Percentiles rank a stretch among this genome's conserved stretches.
Conservation (phyloP, 2,113 vertebrate species). For the Aramus guarauna region DNA sequence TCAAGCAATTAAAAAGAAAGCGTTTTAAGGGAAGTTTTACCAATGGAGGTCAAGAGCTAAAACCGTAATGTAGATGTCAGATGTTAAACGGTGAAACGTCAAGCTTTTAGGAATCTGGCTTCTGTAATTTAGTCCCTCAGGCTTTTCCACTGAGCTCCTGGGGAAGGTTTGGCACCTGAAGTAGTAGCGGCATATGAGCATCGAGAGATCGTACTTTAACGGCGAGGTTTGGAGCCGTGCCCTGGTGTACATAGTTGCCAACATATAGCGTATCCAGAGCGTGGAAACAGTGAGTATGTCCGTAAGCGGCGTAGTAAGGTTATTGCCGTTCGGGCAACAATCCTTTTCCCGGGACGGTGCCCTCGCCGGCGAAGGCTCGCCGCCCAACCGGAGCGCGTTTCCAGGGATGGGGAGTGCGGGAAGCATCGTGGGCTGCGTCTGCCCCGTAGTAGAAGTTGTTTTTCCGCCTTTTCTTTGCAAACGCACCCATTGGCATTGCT, state of each 20-base stretch:
- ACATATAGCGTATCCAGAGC: not conserved
- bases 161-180: conserved; percentile 43
- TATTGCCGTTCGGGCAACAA: rapidly evolving
- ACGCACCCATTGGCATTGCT: rapidly evolving
- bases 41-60: not conserved
- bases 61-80: conserved; percentile 5
- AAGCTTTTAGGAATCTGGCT: not conserved
- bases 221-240: not conserved
- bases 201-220: not conserved
- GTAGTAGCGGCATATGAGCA: not conserved
- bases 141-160: conserved; percentile 34
- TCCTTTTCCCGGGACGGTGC: not conserved
- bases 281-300: not conserved
- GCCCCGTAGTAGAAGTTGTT: too few species aligned
- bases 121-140: not conserved
- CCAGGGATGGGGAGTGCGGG: rapidly evolving
- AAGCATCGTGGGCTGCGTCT: not conserved
- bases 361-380: not conserved
- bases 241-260: not conserved
- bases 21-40: not conserved
- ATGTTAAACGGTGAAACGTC: not conserved
- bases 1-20: not conserved
- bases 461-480: not conserved
- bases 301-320: rapidly evolving
- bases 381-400: rapidly evolving